Percentiles rank a stretch among this genome's conserved stretches.
phyloP scores from a whole-genome alignment of 2,888 invertebrate genomes.

The Tetrapedia diversipes region DNA sequence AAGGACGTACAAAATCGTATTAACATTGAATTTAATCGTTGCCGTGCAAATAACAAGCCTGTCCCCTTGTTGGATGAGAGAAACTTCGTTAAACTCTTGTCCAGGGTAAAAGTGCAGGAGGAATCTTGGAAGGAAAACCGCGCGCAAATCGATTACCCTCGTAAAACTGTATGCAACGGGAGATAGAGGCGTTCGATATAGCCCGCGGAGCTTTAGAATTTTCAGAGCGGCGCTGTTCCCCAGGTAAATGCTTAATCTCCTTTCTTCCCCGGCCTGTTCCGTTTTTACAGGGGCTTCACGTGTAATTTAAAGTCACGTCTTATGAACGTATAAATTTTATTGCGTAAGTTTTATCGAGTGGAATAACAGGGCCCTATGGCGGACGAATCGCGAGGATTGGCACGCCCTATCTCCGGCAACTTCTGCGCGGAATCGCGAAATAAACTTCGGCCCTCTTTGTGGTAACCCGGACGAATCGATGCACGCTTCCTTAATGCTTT shows the following conservation, averaged over 20 bases:
- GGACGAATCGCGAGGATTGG: conserved; percentile 20
- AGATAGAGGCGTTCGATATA: conserved; percentile 51
- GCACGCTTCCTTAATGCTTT: too few species aligned
- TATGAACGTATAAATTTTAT: conserved; percentile 50
- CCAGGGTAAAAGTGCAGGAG: conserved; percentile 43
- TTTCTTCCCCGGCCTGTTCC: conserved; percentile 32
- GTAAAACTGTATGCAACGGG: conserved; percentile 66
- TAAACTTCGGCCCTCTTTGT: background rate
- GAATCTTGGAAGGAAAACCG: conserved; percentile 43
- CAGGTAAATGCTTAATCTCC: conserved; percentile 59
- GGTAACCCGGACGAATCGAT: background rate
- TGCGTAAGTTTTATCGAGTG: conserved; percentile 44
- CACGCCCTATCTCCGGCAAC: background rate
- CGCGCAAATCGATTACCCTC: conserved; percentile 69
- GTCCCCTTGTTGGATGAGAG: background rate
- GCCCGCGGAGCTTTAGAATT: conserved; percentile 58
- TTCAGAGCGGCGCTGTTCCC: conserved; percentile 37
- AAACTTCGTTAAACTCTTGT: conserved; percentile 42
- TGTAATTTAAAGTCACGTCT: conserved; percentile 44
- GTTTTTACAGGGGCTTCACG: conserved; percentile 39
- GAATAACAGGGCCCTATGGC: conserved; percentile 6
- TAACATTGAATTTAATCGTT: background rate
- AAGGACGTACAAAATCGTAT: background rate
- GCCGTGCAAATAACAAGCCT: background rate
- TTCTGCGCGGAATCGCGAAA: background rate